phyloP scores from a whole-genome alignment of 2,113 vertebrate genomes.

The Pteropus alecto region DNA sequence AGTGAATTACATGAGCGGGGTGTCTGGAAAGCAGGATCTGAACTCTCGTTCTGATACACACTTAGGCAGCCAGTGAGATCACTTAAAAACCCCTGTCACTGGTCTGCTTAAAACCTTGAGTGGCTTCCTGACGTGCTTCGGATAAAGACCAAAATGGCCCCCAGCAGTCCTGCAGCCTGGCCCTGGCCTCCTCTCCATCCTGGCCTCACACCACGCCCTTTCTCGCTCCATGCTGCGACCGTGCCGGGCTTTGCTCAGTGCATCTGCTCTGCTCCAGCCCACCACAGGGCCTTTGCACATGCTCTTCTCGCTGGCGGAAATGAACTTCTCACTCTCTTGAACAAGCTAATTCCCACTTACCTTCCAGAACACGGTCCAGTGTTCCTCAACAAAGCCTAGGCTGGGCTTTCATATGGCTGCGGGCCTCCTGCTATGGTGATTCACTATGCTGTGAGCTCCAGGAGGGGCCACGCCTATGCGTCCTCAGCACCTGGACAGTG shows the following conservation, averaged over 20 bases:
- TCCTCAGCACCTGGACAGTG: not conserved
- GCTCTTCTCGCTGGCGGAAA: not conserved
- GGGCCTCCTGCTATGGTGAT: not conserved
- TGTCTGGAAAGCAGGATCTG: not conserved
- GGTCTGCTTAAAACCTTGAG: not conserved
- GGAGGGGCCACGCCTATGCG: not conserved
- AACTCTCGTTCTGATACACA: not conserved
- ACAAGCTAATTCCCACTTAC: not conserved
- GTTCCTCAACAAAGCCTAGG: not conserved
- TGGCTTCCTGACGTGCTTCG: not conserved
- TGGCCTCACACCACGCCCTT: fast-evolving
- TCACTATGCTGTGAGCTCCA: not conserved
- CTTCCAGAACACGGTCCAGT: not conserved
- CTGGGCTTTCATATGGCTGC: not conserved
- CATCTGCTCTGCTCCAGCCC: not conserved
- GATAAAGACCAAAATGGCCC: not conserved
- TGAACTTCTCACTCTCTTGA: not conserved
- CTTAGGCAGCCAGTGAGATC: not conserved
- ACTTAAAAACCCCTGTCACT: not conserved
- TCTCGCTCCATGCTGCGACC: not conserved
- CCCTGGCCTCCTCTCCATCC: not conserved
- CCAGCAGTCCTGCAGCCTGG: not conserved
- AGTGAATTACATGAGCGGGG: not conserved
- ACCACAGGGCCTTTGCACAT: not conserved
- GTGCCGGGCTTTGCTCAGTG: fast-evolving